Evolutionary conservation across 2,888 invertebrate genomes (phyloP), one percentile per base, ranked within the genome.

Genomic region (Thera obeliscata): DNA sequence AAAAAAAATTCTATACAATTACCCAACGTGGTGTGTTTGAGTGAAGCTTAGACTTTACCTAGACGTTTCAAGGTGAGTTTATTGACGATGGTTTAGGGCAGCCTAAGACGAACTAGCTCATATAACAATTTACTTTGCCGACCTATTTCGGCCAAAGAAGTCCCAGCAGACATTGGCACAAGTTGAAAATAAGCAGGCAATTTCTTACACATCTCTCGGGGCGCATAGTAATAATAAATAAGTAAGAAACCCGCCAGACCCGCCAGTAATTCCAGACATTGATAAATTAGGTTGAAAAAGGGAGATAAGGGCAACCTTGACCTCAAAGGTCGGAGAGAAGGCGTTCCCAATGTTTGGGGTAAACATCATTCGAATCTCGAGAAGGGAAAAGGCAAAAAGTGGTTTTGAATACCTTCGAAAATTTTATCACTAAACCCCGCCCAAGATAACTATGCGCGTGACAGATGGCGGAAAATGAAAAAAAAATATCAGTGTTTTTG

Each of bases 221-320:
- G 35, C 50, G 61, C 61, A 46, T 7, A 50, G 66, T 62, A 71
- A 72, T 70, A 66, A 72, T 74, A 71, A 66, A 69, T 64, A 62
- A 66, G 54, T 49, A 43, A 63, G 22, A 58, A 64, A 61, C 60
- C 61, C 43, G 46, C 33, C 70, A 72, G 68, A 60, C 59, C 56
- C 48, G 46, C 33, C 69, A 71, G 68, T 67, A 68, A 71, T 64
- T 62, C 49, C 65, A 49, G 71, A 73, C 74, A 58, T 68, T 71
- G 73, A 74, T 69, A 71, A 71, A 74, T 71, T 70, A 64, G 48
- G 64, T 61, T 66, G 56, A 50, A 49, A 62, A 49, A 52, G 50
- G 58, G 63, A 61, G 65, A 65, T 68, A 57, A 58, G 59, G 58
- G n/a, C 50, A 64, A 48, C 66, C 65, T 57, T 69, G 68, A 57